Conservation (phyloP, 2,888 invertebrate genomes). For the Andricus curvator region DNA sequence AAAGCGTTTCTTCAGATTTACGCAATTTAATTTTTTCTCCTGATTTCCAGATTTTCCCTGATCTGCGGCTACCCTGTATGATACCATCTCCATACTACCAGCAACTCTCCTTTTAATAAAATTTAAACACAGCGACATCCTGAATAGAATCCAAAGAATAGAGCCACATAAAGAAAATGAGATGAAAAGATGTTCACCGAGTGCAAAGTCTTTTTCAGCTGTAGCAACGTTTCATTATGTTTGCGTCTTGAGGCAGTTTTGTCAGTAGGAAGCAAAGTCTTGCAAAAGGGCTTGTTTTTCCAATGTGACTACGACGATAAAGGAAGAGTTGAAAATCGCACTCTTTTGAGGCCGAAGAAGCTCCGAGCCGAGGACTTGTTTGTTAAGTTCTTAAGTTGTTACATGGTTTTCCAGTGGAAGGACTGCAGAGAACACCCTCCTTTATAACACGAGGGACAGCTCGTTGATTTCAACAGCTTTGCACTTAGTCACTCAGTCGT, state of each 20-base stretch:
- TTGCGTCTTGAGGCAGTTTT: conserved; percentile 35
- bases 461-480: conserved; percentile 59
- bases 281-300: conserved; percentile 8
- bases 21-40: too few species aligned
- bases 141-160: not conserved
- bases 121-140: not conserved
- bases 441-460: conserved; percentile 55
- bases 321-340: conserved; percentile 65
- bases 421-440: conserved; percentile 48
- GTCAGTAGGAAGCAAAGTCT: not conserved
- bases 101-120: not conserved
- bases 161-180: not conserved
- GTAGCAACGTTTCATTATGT: conserved; percentile 10
- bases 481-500: conserved; percentile 55
- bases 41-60: too few species aligned
- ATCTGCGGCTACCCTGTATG: too few species aligned
- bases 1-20: too few species aligned
- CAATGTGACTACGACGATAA: conserved; percentile 50
- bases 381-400: conserved; percentile 36
- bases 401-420: conserved; percentile 36
- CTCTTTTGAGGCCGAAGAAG: conserved; percentile 62
- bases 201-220: not conserved
- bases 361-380: conserved; percentile 21
- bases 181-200: conserved; percentile 33
- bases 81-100: not conserved